phyloP scores from a whole-genome alignment of 2,888 invertebrate genomes.

The Agriopis marginaria region DNA sequence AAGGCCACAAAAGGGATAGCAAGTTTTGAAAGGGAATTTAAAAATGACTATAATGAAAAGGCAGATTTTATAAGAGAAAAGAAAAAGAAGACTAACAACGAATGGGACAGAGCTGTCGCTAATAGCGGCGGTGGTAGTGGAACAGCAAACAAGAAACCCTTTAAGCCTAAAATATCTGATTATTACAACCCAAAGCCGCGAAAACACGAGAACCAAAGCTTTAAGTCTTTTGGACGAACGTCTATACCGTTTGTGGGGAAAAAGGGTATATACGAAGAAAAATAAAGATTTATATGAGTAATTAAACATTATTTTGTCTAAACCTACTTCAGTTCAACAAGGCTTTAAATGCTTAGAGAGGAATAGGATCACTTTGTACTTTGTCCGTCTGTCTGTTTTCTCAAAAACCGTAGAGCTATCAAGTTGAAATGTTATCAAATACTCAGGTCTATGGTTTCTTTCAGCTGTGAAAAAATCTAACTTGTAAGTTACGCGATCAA shows the following conservation, averaged over 20 bases:
- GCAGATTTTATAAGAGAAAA: neutral
- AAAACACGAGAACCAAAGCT: conserved; percentile 7
- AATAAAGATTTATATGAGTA: conserved; percentile 12
- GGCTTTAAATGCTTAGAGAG: too few species aligned
- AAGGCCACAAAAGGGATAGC: conserved; percentile 7
- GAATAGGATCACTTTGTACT: too few species aligned
- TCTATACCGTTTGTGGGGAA: conserved; percentile 52
- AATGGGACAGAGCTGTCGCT: conserved; percentile 9
- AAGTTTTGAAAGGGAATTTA: neutral
- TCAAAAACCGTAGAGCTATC: too few species aligned
- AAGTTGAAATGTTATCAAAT: too few species aligned
- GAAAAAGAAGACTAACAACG: conserved; percentile 18
- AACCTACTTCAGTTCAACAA: too few species aligned
- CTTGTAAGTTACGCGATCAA: too few species aligned
- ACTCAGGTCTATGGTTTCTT: too few species aligned
- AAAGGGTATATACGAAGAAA: conserved; percentile 51
- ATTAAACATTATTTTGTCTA: neutral
- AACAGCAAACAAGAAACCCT: conserved; percentile 9
- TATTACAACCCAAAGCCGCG: conserved; percentile 29
- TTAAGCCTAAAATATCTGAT: conserved; percentile 29
- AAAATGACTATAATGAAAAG: neutral
- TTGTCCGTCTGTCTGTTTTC: too few species aligned
- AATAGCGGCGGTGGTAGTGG: neutral
- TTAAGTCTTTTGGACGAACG: conserved; percentile 45
- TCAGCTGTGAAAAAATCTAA: too few species aligned